Conservation (phyloP, 2,113 vertebrate genomes). For the Donacobius atricapilla region DNA sequence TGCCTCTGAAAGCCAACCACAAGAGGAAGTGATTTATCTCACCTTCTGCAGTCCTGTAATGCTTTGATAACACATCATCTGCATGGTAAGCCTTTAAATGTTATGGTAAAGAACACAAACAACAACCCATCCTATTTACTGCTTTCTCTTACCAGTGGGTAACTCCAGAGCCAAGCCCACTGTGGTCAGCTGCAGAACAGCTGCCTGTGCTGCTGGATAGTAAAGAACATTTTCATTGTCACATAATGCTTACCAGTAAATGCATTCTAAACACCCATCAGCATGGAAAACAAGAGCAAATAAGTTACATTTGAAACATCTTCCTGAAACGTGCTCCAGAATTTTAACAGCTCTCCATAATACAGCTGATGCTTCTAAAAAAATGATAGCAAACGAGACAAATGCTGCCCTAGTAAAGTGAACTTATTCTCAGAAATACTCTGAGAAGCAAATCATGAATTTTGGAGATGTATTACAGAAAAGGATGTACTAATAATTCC, state of each 20-base stretch:
- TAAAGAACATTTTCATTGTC: background rate
- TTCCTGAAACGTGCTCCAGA: background rate
- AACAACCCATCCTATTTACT: background rate
- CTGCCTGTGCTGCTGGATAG: background rate
- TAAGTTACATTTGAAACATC: background rate
- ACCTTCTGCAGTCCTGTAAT: background rate
- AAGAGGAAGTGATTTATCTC: background rate
- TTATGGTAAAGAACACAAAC: background rate
- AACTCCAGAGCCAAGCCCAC: background rate
- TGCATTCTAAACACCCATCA: background rate
- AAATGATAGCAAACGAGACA: background rate
- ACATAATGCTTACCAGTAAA: background rate
- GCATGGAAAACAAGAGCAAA: background rate
- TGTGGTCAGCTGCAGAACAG: background rate
- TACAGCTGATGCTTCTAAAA: background rate
- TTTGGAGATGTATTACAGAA: background rate
- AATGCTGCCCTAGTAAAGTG: background rate
- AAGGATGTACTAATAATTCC: background rate
- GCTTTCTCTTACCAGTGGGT: background rate
- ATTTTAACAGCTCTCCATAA: constrained; percentile 23
- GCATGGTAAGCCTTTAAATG: background rate
- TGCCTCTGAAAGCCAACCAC: background rate
- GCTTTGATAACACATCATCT: background rate
- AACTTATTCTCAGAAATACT: background rate
- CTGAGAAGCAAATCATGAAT: background rate